phyloP scores from a whole-genome alignment of 2,888 invertebrate species.

The Syrphus vitripennis region DNA sequence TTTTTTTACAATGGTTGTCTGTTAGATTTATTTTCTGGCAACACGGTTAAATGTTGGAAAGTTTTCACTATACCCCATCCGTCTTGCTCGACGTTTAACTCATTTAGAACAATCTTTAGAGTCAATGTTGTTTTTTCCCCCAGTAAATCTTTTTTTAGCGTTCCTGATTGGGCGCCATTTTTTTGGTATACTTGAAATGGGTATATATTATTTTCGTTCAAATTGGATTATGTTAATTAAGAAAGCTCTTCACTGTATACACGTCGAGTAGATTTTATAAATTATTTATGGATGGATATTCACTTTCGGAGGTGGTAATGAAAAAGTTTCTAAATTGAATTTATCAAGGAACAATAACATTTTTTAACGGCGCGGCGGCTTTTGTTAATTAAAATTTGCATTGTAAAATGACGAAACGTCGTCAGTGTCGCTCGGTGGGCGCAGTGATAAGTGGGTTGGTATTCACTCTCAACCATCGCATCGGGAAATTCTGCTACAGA shows the following conservation, averaged over 20 bases:
- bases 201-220: conserved; percentile 72
- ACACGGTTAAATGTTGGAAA: neutral
- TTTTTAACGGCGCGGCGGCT: conserved; percentile 59
- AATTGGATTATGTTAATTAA: conserved; percentile 79
- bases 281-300: conserved; percentile 56
- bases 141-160: neutral
- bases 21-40: neutral
- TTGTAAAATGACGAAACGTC: neutral
- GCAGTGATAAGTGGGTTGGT: neutral
- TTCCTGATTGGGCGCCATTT: conserved; percentile 7
- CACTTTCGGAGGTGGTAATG: conserved; percentile 49
- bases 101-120: conserved; percentile 16
- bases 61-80: neutral
- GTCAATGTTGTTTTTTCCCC: neutral
- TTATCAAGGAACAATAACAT: conserved; percentile 70
- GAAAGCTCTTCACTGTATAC: conserved; percentile 60
- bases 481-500: conserved; percentile 51
- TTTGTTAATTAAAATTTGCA: conserved; percentile 67
- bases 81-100: conserved; percentile 15
- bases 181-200: conserved; percentile 31
- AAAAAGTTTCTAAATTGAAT: conserved; percentile 70
- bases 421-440: neutral
- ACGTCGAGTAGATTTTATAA: conserved; percentile 46
- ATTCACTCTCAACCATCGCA: neutral
- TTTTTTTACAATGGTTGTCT: neutral